phyloP scores from a whole-genome alignment of 2,113 vertebrate genomes.

The Scalopus aquaticus region DNA sequence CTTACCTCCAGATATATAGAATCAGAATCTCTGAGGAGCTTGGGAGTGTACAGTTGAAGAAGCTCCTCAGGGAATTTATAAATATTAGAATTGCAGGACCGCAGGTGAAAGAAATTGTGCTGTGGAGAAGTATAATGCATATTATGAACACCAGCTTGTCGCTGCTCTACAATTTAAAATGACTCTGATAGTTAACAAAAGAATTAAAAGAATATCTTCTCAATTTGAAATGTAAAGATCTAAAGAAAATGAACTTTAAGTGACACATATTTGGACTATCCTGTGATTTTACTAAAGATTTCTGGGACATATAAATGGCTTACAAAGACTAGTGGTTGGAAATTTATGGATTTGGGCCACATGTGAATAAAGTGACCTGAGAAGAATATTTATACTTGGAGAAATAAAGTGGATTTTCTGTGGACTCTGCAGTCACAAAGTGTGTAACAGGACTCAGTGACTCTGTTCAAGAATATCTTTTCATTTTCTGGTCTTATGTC shows the following conservation, averaged over 20 bases:
- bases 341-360: not conserved
- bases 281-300: slow-evolving; percentile 38
- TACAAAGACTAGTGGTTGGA: not conserved
- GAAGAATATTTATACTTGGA: not conserved
- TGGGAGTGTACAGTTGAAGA: not conserved
- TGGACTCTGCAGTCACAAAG: not conserved
- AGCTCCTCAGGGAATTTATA: not conserved
- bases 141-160: slow-evolving; percentile 62
- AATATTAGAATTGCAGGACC: not conserved
- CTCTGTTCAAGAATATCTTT: not conserved
- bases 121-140: slow-evolving; percentile 19
- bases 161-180: slow-evolving; percentile 30
- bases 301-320: not conserved
- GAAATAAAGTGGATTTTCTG: not conserved
- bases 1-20: not conserved
- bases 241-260: not conserved
- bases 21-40: not conserved
- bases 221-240: slow-evolving; percentile 30
- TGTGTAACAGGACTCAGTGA: not conserved
- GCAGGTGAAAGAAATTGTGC: not conserved
- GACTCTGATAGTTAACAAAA: not conserved
- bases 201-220: not conserved
- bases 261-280: slow-evolving; percentile 30
- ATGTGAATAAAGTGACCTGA: not conserved
- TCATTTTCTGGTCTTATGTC: not conserved